Percentiles rank a stretch among this genome's conserved stretches.
Conservation (phyloP, 2,797 vertebrate genomes). For the Carduelis carduelis region DNA sequence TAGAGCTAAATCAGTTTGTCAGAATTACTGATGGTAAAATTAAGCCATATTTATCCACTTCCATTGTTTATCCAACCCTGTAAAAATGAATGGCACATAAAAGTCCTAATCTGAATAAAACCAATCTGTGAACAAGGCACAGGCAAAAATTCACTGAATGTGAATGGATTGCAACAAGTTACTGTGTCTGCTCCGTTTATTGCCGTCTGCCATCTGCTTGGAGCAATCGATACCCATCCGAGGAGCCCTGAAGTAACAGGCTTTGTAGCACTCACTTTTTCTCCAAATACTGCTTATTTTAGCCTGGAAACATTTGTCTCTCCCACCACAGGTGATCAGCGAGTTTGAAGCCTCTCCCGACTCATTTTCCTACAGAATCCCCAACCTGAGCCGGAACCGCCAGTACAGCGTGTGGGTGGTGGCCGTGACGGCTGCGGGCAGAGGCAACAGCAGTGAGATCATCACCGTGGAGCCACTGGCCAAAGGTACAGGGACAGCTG, state of each 20-base stretch:
- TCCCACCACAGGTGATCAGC: constrained; percentile 91
- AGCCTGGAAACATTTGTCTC: constrained; percentile 71
- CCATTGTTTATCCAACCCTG: background rate
- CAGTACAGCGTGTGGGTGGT: constrained; percentile 99
- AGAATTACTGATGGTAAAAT: background rate
- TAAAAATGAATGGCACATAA: background rate
- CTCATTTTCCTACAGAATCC: constrained; percentile 91
- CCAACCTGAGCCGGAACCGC: constrained; percentile 90
- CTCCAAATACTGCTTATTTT: constrained; percentile 39
- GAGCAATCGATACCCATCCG: background rate
- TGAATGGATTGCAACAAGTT: background rate
- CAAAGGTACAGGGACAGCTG: constrained; percentile 82
- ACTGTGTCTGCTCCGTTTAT: background rate
- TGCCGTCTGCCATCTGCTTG: background rate
- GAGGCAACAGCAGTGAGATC: constrained; percentile 95
- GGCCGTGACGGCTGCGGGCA: constrained; percentile 92
- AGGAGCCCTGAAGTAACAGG: background rate
- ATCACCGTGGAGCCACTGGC: constrained; percentile 92
- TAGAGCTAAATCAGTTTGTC: background rate
- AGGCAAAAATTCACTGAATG: background rate
- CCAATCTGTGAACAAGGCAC: background rate
- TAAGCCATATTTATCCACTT: background rate
- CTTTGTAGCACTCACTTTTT: background rate
- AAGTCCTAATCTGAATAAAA: background rate
- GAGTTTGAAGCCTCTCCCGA: constrained; percentile 97